These are phyloP conservation scores for Dinoponera quadriceps DNA, from an alignment of 1,140 invertebrate species.

Conservation along the genomic window DNA sequence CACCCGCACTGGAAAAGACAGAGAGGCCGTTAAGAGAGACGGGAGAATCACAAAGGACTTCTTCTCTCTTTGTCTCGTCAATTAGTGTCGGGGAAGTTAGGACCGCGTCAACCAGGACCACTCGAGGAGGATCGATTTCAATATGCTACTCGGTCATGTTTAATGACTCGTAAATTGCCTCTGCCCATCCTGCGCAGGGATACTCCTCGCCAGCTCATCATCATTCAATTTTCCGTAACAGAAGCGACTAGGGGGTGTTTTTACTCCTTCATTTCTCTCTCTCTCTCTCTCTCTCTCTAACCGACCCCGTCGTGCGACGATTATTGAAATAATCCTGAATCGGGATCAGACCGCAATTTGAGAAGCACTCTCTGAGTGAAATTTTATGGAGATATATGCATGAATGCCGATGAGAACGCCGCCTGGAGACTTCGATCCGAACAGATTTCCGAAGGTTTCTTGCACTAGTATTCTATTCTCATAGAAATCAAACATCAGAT, in stretches of 20 bases:
- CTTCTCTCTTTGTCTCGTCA: constrained; percentile 2
- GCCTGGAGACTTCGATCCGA: not conserved
- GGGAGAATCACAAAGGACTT: not conserved
- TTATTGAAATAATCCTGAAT: constrained; percentile 44
- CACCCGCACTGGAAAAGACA: constrained; percentile 8
- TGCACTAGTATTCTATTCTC: too few species aligned
- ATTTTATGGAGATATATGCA: constrained; percentile 39
- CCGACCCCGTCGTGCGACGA: not conserved
- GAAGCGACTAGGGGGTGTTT: constrained; percentile 57
- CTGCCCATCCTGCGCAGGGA: constrained; percentile 45
- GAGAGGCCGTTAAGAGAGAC: constrained; percentile 32
- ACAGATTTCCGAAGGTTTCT: not conserved
- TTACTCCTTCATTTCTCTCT: not conserved
- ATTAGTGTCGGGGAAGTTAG: constrained; percentile 27
- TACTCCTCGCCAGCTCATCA: constrained; percentile 41
- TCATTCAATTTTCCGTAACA: constrained; percentile 75
- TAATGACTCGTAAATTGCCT: constrained; percentile 79
- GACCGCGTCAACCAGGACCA: constrained; percentile 39
- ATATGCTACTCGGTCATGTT: constrained; percentile 61
- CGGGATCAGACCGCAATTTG: constrained; percentile 35
- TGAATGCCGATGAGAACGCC: constrained; percentile 24
- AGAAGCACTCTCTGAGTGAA: constrained; percentile 17
- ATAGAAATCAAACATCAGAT: too few species aligned
- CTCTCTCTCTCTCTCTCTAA: not conserved
- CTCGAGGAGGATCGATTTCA: constrained; percentile 59